phyloP scores from a whole-genome alignment of 1,140 invertebrate species.

The Rhynchophorus ferrugineus region DNA sequence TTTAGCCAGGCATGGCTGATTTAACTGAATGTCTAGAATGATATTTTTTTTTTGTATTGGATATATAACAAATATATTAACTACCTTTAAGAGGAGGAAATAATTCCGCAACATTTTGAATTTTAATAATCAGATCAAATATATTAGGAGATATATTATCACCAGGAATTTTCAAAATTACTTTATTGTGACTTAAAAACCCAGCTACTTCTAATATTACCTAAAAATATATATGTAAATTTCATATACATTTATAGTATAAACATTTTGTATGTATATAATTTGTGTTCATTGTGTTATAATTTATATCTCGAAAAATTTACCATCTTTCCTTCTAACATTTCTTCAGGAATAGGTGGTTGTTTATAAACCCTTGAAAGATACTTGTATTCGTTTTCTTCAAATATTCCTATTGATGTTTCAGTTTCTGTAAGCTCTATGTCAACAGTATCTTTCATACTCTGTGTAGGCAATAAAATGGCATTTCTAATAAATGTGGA shows the following conservation, averaged over 20 bases:
- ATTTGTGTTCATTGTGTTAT: not conserved
- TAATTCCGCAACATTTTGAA: conserved; percentile 10
- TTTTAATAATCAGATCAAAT: conserved; percentile 4
- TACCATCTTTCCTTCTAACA: not conserved
- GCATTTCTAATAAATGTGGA: too few relatives aligned
- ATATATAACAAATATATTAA: not conserved
- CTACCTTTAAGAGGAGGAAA: conserved; percentile 8
- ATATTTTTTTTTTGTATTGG: not conserved
- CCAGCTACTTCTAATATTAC: conserved; percentile 8
- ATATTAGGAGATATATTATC: conserved; percentile 2
- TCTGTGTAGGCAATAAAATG: too few relatives aligned
- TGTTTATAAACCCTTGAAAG: not conserved
- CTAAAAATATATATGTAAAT: not conserved
- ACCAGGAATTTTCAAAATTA: conserved; percentile 6
- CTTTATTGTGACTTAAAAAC: conserved; percentile 10
- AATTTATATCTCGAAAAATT: not conserved
- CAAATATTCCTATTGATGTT: not conserved
- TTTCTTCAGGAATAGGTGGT: not conserved
- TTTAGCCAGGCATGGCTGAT: conserved; percentile 16
- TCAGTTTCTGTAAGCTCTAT: too few relatives aligned
- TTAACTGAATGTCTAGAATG: conserved; percentile 13
- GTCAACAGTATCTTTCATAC: too few relatives aligned
- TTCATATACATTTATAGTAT: not conserved
- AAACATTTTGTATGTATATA: not conserved
- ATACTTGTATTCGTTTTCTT: not conserved